phyloP scores from a whole-genome alignment of 2,888 invertebrate genomes.

The Xestia c-nigrum region DNA sequence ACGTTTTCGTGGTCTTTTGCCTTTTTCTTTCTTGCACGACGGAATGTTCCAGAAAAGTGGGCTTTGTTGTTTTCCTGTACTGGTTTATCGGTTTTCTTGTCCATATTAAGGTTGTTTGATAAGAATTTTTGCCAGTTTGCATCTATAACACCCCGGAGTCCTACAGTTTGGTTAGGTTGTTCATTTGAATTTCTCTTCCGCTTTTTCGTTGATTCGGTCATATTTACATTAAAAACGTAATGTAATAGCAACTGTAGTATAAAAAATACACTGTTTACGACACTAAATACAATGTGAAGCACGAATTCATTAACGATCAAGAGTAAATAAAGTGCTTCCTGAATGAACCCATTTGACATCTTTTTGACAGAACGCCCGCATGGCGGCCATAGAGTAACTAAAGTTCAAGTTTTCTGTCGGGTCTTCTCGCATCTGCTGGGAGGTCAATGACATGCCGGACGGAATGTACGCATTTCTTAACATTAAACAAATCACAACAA shows the following conservation, averaged over 20 bases:
- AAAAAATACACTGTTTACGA: slow-evolving; percentile 65
- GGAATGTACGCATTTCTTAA: slow-evolving; percentile 1
- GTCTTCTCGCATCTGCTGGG: not conserved
- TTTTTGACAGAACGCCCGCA: slow-evolving; percentile 72
- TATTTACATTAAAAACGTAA: slow-evolving; percentile 77
- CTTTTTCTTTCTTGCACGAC: slow-evolving; percentile 82
- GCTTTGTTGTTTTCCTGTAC: slow-evolving; percentile 71
- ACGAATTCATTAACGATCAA: slow-evolving; percentile 77
- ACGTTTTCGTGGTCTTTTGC: slow-evolving; percentile 62
- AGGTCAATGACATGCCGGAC: not conserved
- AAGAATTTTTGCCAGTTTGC: slow-evolving; percentile 87
- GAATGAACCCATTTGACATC: slow-evolving; percentile 79
- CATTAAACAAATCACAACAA: not conserved
- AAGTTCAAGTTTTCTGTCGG: slow-evolving; percentile 9
- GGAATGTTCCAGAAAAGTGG: slow-evolving; percentile 81
- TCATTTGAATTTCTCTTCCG: slow-evolving; percentile 75
- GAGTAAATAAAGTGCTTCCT: slow-evolving; percentile 76
- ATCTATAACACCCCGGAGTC: slow-evolving; percentile 79
- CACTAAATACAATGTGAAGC: slow-evolving; percentile 72
- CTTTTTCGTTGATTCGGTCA: slow-evolving; percentile 83
- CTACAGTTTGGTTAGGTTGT: slow-evolving; percentile 77
- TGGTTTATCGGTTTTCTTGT: slow-evolving; percentile 79
- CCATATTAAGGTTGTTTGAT: slow-evolving; percentile 78
- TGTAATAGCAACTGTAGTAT: slow-evolving; percentile 69
- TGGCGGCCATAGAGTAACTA: slow-evolving; percentile 59